These are phyloP conservation scores for Anguilla anguilla DNA, from an alignment of 2,797 vertebrate genomes.

Conservation along the genomic window DNA sequence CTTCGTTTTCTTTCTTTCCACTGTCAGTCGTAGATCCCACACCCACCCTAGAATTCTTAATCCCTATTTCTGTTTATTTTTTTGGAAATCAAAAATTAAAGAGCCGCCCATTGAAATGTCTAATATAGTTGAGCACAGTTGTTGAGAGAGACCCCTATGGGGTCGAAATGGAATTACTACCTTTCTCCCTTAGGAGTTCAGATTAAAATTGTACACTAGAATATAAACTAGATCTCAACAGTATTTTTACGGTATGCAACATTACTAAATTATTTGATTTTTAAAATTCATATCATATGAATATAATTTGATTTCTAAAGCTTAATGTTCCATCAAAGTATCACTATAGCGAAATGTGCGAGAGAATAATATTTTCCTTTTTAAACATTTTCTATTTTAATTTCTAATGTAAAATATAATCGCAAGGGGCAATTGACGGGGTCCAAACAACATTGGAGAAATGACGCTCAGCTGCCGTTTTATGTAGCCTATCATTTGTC, in stretches of 20 bases:
- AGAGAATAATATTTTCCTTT: too few species aligned
- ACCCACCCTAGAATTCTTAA: neutral
- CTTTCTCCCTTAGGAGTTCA: neutral
- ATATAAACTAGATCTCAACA: neutral
- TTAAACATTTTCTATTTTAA: too few species aligned
- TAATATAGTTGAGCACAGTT: neutral
- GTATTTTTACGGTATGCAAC: neutral
- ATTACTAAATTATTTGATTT: neutral
- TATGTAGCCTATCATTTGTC: too few species aligned
- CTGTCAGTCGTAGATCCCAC: neutral
- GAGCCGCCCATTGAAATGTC: constrained; percentile 11
- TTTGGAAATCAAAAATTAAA: constrained; percentile 24
- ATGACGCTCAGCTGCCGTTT: too few species aligned
- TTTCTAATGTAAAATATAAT: too few species aligned
- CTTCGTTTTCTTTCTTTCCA: constrained; percentile 11
- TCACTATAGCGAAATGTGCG: too few species aligned
- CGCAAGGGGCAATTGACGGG: too few species aligned
- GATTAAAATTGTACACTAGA: neutral
- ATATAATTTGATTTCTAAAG: too few species aligned
- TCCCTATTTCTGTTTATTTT: constrained; percentile 25
- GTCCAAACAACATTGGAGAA: too few species aligned
- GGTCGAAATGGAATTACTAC: constrained; percentile 19
- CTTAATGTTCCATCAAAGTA: too few species aligned
- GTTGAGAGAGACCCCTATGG: constrained; percentile 24
- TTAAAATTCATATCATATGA: too few species aligned